These are phyloP conservation scores for Peromyscus californicus DNA, from an alignment of 2,113 vertebrate species.

Conservation along the genomic window DNA sequence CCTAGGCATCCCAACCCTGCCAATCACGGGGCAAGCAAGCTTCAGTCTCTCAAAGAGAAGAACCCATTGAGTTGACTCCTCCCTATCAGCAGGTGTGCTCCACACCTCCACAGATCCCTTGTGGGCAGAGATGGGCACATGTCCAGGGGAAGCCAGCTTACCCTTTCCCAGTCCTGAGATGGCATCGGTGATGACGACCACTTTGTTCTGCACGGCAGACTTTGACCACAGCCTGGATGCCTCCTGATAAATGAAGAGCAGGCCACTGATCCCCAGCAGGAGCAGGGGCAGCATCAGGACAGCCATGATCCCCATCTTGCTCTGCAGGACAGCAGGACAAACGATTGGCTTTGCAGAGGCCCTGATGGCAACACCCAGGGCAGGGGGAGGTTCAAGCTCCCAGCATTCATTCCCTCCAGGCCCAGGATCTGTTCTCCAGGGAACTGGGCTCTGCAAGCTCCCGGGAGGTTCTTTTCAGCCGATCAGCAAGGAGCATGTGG, in stretches of 20 bases:
- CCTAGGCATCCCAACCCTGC: not conserved
- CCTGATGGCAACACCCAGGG: fast-evolving
- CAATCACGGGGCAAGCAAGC: not conserved
- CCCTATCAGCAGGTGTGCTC: not conserved
- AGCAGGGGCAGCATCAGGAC: slow-evolving; percentile 92
- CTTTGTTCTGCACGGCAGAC: slow-evolving; percentile 95
- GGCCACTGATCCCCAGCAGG: slow-evolving; percentile 91
- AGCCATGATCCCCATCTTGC: slow-evolving; percentile 90
- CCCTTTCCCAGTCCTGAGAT: slow-evolving; percentile 95
- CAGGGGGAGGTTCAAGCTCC: not conserved
- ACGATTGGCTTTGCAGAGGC: not conserved
- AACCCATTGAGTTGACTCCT: too few relatives aligned
- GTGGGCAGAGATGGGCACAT: not conserved
- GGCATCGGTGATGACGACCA: slow-evolving; percentile 96
- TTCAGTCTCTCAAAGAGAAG: not conserved
- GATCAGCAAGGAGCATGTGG: not conserved
- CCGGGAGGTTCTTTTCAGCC: not conserved
- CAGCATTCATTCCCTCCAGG: not conserved
- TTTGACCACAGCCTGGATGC: slow-evolving; percentile 93
- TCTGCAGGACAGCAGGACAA: slow-evolving; percentile 64
- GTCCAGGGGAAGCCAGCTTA: slow-evolving; percentile 81
- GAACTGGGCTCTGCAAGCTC: not conserved
- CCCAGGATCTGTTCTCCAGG: not conserved
- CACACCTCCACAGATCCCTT: not conserved
- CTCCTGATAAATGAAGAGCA: slow-evolving; percentile 95